Base-by-base conservation (phyloP, 2,888 invertebrate genomes). In the Hirudinaria manillensis region DNA sequence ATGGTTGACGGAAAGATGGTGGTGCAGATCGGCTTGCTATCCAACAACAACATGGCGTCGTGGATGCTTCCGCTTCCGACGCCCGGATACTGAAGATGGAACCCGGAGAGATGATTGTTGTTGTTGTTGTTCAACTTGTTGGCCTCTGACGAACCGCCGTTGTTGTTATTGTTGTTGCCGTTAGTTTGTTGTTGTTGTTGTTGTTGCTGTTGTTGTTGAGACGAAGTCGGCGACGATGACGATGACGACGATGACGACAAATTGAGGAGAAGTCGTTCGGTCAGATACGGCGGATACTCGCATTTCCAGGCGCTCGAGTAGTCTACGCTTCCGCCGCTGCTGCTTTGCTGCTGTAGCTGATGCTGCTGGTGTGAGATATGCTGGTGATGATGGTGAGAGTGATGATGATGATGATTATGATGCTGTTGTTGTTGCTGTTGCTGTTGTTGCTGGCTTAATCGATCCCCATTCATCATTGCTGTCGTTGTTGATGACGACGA, bases 1-100 rank as follows among this genome's bases (percentile, higher is more conserved):
- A 72, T 72, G 55, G 32, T 24, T 6, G 72, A 72, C 13, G 72
- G 72, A 55, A 72, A 72, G 34, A 72, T 38, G 56, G 72, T 56
- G 29, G 72, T 72, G 56, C 72, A 72, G 53, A 72, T 72, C 29
- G 72, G 72, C n/a, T 72, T 72, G 56, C 72, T 72, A 21, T 72
- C 72, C 32, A 72, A n/a, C 55, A 72, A 13, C 72, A 72, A 6
- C 72, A 72, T 72, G 32, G 72, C 72, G 16, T 72, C 72, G 21
- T 72, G 72, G 13, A 72, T 72, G 72, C 45, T 72, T 7, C 56
- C 45, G 21, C 56, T 53, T 29, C 61, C 61, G 61, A 29, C 61
- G 29, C 24, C 24, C 13, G 61, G 61, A 61, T 61, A 61, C 24
- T 61, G 61, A n/a, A 61, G 61, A 24, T 24, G 29, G 29, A 61